phyloP scores from a whole-genome alignment of 2,888 invertebrate species.

The Dasypolia templi region DNA sequence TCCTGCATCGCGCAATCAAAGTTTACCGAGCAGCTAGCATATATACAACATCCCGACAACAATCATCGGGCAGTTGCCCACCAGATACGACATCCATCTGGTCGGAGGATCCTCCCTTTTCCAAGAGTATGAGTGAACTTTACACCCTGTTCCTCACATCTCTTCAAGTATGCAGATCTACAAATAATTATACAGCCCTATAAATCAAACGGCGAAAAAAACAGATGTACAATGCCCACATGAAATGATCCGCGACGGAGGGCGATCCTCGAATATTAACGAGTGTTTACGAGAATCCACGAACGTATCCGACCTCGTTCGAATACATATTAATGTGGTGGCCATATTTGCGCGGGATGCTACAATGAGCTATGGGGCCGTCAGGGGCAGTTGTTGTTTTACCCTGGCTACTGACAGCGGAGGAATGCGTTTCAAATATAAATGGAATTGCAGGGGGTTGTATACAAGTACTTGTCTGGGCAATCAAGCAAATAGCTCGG shows the following conservation, averaged over 20 bases:
- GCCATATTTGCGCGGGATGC: slow-evolving; percentile 42
- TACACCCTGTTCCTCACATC: too few species aligned
- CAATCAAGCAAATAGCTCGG: slow-evolving; percentile 10
- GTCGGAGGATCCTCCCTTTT: too few species aligned
- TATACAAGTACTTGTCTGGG: neutral
- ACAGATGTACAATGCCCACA: slow-evolving; percentile 53
- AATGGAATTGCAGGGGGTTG: slow-evolving; percentile 9
- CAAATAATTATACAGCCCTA: slow-evolving; percentile 5
- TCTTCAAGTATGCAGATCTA: neutral
- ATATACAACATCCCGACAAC: too few species aligned
- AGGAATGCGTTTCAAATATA: slow-evolving; percentile 42
- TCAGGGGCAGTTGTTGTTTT: slow-evolving; percentile 21
- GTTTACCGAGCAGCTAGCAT: too few species aligned
- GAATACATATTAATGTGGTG: slow-evolving; percentile 49
- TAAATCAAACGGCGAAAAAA: slow-evolving; percentile 51
- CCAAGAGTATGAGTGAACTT: too few species aligned
- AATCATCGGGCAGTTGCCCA: too few species aligned
- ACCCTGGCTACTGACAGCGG: neutral
- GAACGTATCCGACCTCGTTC: slow-evolving; percentile 1
- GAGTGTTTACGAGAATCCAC: slow-evolving; percentile 29
- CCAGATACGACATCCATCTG: too few species aligned
- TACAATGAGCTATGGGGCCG: slow-evolving; percentile 5
- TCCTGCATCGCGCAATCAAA: too few species aligned
- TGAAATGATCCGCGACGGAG: slow-evolving; percentile 48
- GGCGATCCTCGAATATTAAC: slow-evolving; percentile 44